phyloP scores from a whole-genome alignment of 2,113 vertebrate species.

The Indicator maculatus region DNA sequence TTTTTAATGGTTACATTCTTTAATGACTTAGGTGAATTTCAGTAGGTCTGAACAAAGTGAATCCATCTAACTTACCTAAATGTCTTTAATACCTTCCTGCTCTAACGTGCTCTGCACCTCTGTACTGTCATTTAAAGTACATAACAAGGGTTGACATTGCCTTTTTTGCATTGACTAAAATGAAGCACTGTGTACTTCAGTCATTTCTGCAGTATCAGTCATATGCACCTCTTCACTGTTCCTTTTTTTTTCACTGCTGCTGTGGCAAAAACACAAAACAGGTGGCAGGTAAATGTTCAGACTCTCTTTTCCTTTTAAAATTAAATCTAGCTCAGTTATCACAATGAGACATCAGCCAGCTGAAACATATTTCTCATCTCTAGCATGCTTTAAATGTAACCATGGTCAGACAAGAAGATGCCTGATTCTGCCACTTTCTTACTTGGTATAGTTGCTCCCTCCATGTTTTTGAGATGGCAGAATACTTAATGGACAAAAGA shows the following conservation, averaged over 20 bases:
- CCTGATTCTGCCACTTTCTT: neutral
- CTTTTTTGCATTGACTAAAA: neutral
- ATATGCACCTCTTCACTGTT: neutral
- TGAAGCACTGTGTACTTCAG: neutral
- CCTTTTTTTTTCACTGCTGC: neutral
- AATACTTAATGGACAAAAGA: neutral
- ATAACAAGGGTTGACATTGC: neutral
- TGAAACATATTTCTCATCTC: neutral
- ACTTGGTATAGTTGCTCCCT: neutral
- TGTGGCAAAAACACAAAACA: neutral
- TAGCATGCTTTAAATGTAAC: neutral
- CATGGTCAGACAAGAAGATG: neutral
- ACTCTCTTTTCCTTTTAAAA: neutral
- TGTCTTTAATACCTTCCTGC: neutral
- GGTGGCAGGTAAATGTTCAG: neutral
- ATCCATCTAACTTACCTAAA: neutral
- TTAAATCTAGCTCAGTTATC: neutral
- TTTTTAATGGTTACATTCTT: conserved; percentile 2
- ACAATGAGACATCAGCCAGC: neutral
- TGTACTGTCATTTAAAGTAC: neutral
- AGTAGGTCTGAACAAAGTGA: neutral
- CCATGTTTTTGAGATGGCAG: neutral
- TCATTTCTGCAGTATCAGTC: neutral
- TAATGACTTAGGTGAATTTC: conserved; percentile 7
- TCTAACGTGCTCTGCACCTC: neutral